Conservation (phyloP, 2,888 invertebrate species). For the Nephrotoma guestfalica region DNA sequence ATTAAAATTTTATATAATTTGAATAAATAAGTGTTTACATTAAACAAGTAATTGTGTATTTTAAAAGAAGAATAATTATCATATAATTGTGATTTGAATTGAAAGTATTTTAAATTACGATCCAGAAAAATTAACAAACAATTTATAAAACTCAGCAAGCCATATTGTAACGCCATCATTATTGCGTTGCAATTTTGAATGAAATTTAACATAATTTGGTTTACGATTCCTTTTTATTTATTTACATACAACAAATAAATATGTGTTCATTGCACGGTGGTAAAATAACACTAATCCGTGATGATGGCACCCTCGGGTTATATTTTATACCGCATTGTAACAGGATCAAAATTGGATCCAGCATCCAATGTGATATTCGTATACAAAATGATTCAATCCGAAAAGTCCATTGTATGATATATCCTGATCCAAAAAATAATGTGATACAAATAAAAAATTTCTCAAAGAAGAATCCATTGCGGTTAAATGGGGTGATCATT, state of each 20-base stretch:
- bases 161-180: background rate
- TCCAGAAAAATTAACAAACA: background rate
- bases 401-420: background rate
- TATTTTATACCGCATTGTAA: background rate
- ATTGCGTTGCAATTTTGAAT: background rate
- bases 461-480: background rate
- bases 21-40: background rate
- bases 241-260: background rate
- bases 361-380: background rate
- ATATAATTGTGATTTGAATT: too few species aligned
- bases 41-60: background rate
- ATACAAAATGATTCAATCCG: background rate
- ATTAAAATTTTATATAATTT: background rate
- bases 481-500: background rate
- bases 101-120: too few species aligned
- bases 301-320: background rate
- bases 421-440: background rate
- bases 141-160: background rate
- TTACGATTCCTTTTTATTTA: too few species aligned
- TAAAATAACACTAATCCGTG: background rate
- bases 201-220: background rate
- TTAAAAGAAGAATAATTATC: background rate
- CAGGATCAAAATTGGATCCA: background rate
- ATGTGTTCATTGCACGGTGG: background rate
- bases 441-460: background rate